These are phyloP conservation scores for Himalopsyche kuldschensis DNA, from an alignment of 2,888 invertebrate species.

Conservation along the genomic window DNA sequence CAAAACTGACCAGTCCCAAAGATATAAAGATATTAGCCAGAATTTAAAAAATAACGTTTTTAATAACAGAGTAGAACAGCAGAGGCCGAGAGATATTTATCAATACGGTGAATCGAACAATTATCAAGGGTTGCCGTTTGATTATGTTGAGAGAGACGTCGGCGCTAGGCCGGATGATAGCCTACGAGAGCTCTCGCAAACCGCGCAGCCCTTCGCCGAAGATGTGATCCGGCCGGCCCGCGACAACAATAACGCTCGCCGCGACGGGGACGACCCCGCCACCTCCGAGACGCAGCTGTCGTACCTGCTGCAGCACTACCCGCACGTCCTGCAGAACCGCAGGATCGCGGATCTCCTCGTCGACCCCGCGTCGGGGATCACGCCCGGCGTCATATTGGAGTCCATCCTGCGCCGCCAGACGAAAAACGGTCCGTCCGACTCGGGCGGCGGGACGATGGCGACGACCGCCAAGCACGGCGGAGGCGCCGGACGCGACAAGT, in stretches of 20 bases:
- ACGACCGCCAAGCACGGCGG: slow-evolving; percentile 58
- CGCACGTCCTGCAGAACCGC: slow-evolving; percentile 35
- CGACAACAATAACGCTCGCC: slow-evolving; percentile 3
- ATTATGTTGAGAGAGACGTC: slow-evolving; percentile 1
- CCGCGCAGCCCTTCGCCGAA: slow-evolving; percentile 8
- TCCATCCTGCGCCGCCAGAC: slow-evolving; percentile 30
- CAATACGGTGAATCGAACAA: not conserved
- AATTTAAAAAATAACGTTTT: not conserved
- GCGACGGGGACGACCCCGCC: not conserved
- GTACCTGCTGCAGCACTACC: slow-evolving; percentile 35
- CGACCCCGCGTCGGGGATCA: slow-evolving; percentile 49
- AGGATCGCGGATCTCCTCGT: slow-evolving; percentile 47
- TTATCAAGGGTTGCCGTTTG: not conserved
- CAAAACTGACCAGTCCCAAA: not conserved
- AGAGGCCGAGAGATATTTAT: not conserved
- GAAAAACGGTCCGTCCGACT: slow-evolving; percentile 34
- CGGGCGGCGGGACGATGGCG: slow-evolving; percentile 53
- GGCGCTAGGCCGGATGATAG: slow-evolving; percentile 5
- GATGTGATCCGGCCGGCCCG: slow-evolving; percentile 14
- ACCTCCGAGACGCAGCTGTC: slow-evolving; percentile 29
- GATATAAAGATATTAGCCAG: not conserved
- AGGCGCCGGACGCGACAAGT: slow-evolving; percentile 40
- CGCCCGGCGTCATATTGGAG: slow-evolving; percentile 30
- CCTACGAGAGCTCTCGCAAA: slow-evolving; percentile 5
- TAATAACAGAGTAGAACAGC: not conserved